Percentiles rank a stretch among this genome's conserved stretches.
Evolutionary conservation across 2,113 vertebrate genomes (phyloP).

Genomic region (Ameiurus melas): DNA sequence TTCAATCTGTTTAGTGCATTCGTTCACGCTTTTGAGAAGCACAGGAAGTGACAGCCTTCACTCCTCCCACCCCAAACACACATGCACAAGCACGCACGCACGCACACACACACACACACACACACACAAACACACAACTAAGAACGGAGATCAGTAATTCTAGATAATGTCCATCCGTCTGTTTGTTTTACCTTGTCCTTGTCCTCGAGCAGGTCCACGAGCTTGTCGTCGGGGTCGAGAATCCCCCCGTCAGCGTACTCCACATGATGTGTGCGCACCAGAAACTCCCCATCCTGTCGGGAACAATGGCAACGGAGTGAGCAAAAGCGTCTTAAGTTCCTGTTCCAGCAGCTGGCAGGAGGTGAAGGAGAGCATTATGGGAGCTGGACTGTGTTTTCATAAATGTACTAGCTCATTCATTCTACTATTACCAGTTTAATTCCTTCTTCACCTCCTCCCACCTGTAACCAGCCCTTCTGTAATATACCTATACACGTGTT

Average conservation of each 20-base stretch:
- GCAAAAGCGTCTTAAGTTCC: slow-evolving; percentile 33
- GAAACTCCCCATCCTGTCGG: slow-evolving; percentile 74
- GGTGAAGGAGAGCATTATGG: neutral
- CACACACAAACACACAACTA: neutral
- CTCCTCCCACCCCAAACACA: neutral
- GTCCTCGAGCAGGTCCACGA: slow-evolving; percentile 91
- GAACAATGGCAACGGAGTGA: slow-evolving; percentile 44
- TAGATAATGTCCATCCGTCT: neutral
- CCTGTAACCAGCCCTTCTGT: neutral
- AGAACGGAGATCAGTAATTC: no score
- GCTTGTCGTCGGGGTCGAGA: slow-evolving; percentile 89
- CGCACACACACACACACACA: neutral
- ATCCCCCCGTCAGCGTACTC: slow-evolving; percentile 90
- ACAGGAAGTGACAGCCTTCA: neutral
- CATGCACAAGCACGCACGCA: neutral
- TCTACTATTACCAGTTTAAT: neutral
- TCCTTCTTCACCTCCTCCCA: neutral
- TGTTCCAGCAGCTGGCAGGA: slow-evolving; percentile 14
- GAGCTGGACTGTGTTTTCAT: neutral
- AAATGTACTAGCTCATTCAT: neutral
- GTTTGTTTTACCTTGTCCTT: slow-evolving; percentile 83
- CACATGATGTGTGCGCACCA: slow-evolving; percentile 85
- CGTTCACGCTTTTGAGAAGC: neutral
- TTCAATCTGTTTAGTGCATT: neutral
- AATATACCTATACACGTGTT: neutral